phyloP scores from a whole-genome alignment of 2,797 vertebrate species.

The Etheostoma perlongum region DNA sequence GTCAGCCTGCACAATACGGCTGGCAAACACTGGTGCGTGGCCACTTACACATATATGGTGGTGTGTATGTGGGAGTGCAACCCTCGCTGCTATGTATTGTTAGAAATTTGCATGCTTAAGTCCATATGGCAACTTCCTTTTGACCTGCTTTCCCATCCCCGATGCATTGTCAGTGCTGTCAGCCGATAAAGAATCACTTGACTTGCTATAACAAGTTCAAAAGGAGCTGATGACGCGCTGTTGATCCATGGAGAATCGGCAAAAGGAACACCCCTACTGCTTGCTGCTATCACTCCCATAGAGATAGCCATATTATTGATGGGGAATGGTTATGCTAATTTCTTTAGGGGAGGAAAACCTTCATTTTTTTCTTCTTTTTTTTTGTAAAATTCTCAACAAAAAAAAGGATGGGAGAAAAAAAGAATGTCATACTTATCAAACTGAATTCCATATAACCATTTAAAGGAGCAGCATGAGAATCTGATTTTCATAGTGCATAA shows the following conservation, averaged over 20 bases:
- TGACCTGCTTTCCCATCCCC: conserved; percentile 95
- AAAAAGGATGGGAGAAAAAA: conserved; percentile 75
- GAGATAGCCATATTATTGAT: conserved; percentile 96
- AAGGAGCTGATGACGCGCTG: conserved; percentile 96
- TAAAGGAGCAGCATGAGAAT: conserved; percentile 88
- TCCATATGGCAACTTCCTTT: conserved; percentile 98
- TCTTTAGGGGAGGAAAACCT: conserved; percentile 85
- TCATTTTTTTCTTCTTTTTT: conserved; percentile 78
- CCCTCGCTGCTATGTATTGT: conserved; percentile 85
- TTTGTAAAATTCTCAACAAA: conserved; percentile 91
- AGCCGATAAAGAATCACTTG: conserved; percentile 98
- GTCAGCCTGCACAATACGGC: conserved; percentile 40
- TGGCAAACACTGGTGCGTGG: conserved; percentile 40
- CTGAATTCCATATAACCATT: conserved; percentile 89
- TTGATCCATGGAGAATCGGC: conserved; percentile 96
- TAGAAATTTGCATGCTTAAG: conserved; percentile 93
- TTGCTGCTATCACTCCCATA: conserved; percentile 94
- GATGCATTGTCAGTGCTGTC: conserved; percentile 96
- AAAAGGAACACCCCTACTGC: conserved; percentile 95
- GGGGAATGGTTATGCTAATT: conserved; percentile 95
- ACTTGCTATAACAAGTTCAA: conserved; percentile 99
- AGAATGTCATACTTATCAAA: conserved; percentile 92
- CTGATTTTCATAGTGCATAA: conserved; percentile 87
- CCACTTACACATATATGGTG: conserved; percentile 57
- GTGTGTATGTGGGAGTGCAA: conserved; percentile 62